Base-by-base conservation (phyloP, 53 echinoderm and acorn worm species). In the Astropecten irregularis region DNA sequence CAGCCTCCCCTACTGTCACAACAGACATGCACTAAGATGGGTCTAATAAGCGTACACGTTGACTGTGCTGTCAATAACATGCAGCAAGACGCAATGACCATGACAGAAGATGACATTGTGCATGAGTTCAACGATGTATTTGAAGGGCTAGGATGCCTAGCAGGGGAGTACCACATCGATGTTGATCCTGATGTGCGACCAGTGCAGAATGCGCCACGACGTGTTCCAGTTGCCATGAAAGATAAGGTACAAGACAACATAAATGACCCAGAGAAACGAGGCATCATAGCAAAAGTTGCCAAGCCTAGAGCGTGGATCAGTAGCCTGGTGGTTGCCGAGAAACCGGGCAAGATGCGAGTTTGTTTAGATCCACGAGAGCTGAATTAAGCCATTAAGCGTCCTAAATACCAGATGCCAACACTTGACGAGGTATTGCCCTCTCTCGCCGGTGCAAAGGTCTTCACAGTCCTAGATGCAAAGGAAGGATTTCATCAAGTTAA, bases 401-500 rank as follows among this genome's bases (percentile, higher is more conserved):
- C 83, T 14, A 51, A 83, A 46, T 68, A 83, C 51, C 50, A 31
- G 51, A 67, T 83, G 54, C 68, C 84, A 33, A 71, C 71, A 40
- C 26, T 84, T 1, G 84, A 84, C 19, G 86, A 76, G 26, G 48
- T 76, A 29, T 55, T n/a, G n/a, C n/a, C n/a, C n/a, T 84, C n/a
- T n/a, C n/a, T n/a, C n/a, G n/a, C n/a, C n/a, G n/a, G n/a, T n/a
- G n/a, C n/a, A n/a, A n/a, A n/a, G n/a, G n/a, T n/a, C n/a, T n/a
- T n/a, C n/a, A 37, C 68, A 11, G 87, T 87, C 46, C 79, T 86
- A 0, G 81, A 87, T 56, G 81, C 87, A 0, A 87, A 87, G 28
- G 87, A 87, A 67, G 81, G 87, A n/a, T 87, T 87, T 40, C 66
- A 51, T 48, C 87, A 81, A 38, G 87, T 87, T 11, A 87, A 87